Percentiles rank a stretch among this genome's conserved stretches.
Evolutionary conservation across 2,797 vertebrate genomes (phyloP).

Genomic region (Tamandua tetradactyla): DNA sequence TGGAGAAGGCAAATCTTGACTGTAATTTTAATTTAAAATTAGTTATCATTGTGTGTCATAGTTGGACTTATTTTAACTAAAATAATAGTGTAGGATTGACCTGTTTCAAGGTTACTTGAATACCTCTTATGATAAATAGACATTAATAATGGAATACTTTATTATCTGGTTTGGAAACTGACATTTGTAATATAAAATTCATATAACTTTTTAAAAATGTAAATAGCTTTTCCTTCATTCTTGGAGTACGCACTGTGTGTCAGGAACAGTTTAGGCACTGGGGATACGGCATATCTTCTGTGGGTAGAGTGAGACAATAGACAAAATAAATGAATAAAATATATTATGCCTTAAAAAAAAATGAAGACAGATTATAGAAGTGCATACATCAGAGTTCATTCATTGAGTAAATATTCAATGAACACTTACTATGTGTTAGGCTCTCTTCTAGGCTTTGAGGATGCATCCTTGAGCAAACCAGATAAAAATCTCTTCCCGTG

Average conservation of each 20-base stretch:
- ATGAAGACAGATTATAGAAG: constrained; percentile 20
- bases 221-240: not conserved
- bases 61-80: constrained; percentile 56
- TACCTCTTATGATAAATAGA: constrained; percentile 51
- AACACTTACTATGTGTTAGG: not conserved
- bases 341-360: not conserved
- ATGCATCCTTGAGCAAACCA: not conserved
- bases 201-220: not conserved
- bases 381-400: not conserved
- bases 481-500: not conserved
- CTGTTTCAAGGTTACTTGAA: not conserved
- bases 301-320: not conserved
- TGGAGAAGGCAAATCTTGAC: constrained; percentile 72
- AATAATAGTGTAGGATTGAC: constrained; percentile 6
- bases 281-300: not conserved
- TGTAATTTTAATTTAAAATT: constrained; percentile 62
- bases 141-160: constrained; percentile 6
- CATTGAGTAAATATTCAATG: constrained; percentile 28
- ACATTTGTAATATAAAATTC: constrained; percentile 37
- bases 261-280: not conserved
- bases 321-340: not conserved
- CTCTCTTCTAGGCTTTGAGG: not conserved
- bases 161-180: not conserved
- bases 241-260: not conserved
- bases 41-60: not conserved